Conservation (phyloP, 37 sponge, comb jelly and placozoan species). For the Trichoplax adhaerens region DNA sequence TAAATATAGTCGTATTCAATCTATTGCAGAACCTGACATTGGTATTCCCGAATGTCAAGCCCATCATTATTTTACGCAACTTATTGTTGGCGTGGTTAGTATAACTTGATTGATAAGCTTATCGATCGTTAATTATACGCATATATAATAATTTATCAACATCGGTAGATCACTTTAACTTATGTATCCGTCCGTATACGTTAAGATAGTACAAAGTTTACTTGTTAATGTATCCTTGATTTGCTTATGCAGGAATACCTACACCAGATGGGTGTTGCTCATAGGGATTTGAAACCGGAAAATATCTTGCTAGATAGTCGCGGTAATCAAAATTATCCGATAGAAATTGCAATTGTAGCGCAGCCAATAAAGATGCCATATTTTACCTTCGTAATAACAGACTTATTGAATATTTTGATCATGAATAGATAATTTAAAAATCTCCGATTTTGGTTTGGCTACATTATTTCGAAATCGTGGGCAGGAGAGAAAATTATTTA, state of each 20-base stretch:
- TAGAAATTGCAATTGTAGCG: too few relatives aligned
- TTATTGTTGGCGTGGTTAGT: slow-evolving; percentile 48
- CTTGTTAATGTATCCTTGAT: too few relatives aligned
- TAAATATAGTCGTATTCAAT: too few relatives aligned
- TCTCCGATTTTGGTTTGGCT: slow-evolving; percentile 95
- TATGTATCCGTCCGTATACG: too few relatives aligned
- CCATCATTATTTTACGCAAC: slow-evolving; percentile 76
- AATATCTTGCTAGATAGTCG: slow-evolving; percentile 80
- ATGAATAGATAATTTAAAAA: slow-evolving; percentile 66
- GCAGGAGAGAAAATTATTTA: slow-evolving; percentile 61
- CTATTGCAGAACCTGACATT: slow-evolving; percentile 52
- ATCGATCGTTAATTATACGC: too few relatives aligned
- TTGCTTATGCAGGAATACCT: slow-evolving; percentile 43
- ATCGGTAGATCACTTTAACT: too few relatives aligned
- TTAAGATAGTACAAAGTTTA: too few relatives aligned
- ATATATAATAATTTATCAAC: too few relatives aligned
- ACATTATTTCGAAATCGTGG: slow-evolving; percentile 81
- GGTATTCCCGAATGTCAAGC: slow-evolving; percentile 81
- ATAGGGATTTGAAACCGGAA: slow-evolving; percentile 96
- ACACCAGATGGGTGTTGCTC: slow-evolving; percentile 76
- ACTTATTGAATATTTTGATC: too few relatives aligned
- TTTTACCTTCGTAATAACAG: too few relatives aligned
- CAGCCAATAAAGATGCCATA: too few relatives aligned
- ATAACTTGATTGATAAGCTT: not conserved
- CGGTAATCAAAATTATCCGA: slow-evolving; percentile 15